Percentiles rank a stretch among this genome's conserved stretches.
phyloP scores from a whole-genome alignment of 92 coral and sea anemone genomes.

The Epizoanthus ramosus region DNA sequence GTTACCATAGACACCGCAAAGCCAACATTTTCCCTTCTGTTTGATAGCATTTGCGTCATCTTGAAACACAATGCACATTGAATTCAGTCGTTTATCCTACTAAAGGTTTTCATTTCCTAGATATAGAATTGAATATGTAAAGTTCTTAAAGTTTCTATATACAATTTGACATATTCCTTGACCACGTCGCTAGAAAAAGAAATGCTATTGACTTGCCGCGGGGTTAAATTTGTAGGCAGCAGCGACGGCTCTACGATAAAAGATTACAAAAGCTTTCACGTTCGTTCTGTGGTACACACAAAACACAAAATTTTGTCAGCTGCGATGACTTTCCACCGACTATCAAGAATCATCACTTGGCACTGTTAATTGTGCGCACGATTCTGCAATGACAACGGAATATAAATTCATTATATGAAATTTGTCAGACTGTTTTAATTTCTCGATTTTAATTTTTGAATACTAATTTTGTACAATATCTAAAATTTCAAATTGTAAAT shows the following conservation, averaged over 20 bases:
- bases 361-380: neutral
- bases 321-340: neutral
- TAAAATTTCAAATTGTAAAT: constrained; percentile 1
- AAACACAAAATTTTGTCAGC: constrained; percentile 7
- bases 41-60: neutral
- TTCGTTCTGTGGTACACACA: constrained; percentile 1
- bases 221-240: neutral
- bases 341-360: neutral
- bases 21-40: neutral
- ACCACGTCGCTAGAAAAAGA: no score
- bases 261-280: neutral
- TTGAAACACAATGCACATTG: no score
- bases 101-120: no score
- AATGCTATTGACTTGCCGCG: no score
- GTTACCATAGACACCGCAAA: constrained; percentile 26
- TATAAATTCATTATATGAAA: neutral
- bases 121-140: no score
- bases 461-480: neutral
- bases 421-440: neutral
- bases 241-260: neutral
- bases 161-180: no score
- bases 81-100: no score
- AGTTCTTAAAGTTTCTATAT: no score
- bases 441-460: constrained; percentile 26
- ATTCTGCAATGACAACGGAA: neutral